phyloP scores from a whole-genome alignment of 2,113 vertebrate genomes.

The Chaetodon trifascialis region DNA sequence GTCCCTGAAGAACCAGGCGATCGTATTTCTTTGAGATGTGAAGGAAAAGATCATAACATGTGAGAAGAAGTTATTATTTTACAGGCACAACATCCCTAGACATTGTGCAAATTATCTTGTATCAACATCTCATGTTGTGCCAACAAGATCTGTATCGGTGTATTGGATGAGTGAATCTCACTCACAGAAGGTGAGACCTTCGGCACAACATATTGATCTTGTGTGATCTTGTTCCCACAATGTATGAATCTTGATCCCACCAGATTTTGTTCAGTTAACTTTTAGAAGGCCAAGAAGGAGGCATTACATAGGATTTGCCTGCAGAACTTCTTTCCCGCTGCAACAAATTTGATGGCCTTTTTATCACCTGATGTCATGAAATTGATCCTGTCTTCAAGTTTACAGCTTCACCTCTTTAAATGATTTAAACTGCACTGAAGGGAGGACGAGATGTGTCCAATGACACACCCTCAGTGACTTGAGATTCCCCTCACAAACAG shows the following conservation, averaged over 20 bases:
- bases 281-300: background rate
- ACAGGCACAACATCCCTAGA: background rate
- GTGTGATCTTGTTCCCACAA: slow-evolving; percentile 4
- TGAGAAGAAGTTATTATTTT: background rate
- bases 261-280: background rate
- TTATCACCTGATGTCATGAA: slow-evolving; percentile 16
- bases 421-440: slow-evolving; percentile 29
- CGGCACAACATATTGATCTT: slow-evolving; percentile 27
- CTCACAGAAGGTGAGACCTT: slow-evolving; percentile 23
- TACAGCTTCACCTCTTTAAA: slow-evolving; percentile 6
- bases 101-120: background rate
- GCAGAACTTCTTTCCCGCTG: background rate
- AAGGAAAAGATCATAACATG: background rate
- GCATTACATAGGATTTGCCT: background rate
- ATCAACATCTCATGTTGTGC: slow-evolving; percentile 15
- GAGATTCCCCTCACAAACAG: slow-evolving; percentile 20
- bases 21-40: slow-evolving; percentile 5
- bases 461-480: slow-evolving; percentile 8
- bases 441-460: slow-evolving; percentile 27
- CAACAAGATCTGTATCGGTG: slow-evolving; percentile 35
- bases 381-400: slow-evolving; percentile 34
- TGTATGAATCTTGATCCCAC: background rate
- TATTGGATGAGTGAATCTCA: slow-evolving; percentile 16
- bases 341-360: slow-evolving; percentile 14
- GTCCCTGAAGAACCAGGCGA: background rate